Evolutionary conservation across 2,113 vertebrate species (phyloP), one percentile per base, ranked within the genome.

Genomic region (Cynopterus brachyotis): DNA sequence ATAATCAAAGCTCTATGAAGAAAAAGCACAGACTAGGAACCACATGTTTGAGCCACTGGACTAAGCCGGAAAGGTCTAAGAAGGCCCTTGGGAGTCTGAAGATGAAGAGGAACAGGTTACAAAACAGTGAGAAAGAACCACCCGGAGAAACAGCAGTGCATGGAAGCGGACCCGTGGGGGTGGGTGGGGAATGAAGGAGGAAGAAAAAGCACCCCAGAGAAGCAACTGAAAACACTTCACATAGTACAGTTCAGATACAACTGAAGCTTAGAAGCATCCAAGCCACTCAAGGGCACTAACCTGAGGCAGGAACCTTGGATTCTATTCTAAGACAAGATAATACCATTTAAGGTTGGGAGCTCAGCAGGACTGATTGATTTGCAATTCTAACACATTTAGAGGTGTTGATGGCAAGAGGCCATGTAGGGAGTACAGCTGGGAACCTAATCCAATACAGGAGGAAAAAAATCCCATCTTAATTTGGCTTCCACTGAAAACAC

Each of bases 361-460:
- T 66, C 7, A n/a, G 55, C 30, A 86, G 37, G 50, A 59, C 40
- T 87, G 37, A 75, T 83, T 16, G 4, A 62, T 70, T 40, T 75
- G 64, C 66, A 82, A 72, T 82, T 81, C 81, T 76, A 95, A 81
- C 32, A 64, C 55, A 94, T 79, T 89, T 19, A 30, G 60, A 87
- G 42, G 62, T 72, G 17, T 3, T 10, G 9, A 55, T 42, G 42
- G 55, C 84, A 78, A 28, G 42, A 90, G 40, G 42, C 28, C 64
- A 32, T 0, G 6, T 0, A 50, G 19, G 13, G 6, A 66, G 64
- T 76, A 2, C n/a, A 79, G 60, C n/a, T 59, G 59, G 81, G 57
- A 67, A 47, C 59, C 40, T 72, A 26, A 89, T n/a, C 5, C 15
- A 75, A 40, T 20, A 50, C 57, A 45, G 83, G 16, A 62, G 37